Base-by-base conservation (phyloP, 2,888 invertebrate species). In the Theristus sp. region DNA sequence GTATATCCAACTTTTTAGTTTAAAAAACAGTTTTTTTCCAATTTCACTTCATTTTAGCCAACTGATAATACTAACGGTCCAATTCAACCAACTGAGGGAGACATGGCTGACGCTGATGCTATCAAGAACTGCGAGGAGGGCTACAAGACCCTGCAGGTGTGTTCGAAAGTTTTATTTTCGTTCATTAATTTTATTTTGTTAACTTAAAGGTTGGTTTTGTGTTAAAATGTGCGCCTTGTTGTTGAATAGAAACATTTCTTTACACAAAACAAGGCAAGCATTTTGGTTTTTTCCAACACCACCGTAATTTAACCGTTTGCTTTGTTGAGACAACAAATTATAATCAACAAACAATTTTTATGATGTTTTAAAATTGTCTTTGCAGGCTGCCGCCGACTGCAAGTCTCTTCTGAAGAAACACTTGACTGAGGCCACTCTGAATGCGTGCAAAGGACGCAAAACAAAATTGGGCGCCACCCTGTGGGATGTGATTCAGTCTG, bases 331-430 rank as follows among this genome's bases (percentile, higher is more conserved):
- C n/a, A n/a, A n/a, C n/a, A n/a, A n/a, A n/a, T n/a, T n/a, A n/a
- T n/a, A n/a, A n/a, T n/a, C n/a, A n/a, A n/a, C n/a, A n/a, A n/a
- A n/a, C n/a, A n/a, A n/a, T n/a, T 38, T 38, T 13, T 13, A 17
- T 38, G 6, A 13, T 38, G 10, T 17, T 38, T 17, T 38, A 13
- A 38, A 38, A 38, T 38, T 6, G 10, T 13, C 17, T 20, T 67
- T 66, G 17, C 64, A 71, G 70, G 67, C 62, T 30, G 68, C 71
- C 61, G 59, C 64, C 56, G 87, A 90, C 79, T 91, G 90, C 77
- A 89, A 91, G 80, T 93, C 91, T 64, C 82, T 96, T 78, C 81
- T 94, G 81, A 94, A 93, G 83, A 93, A 93, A 79, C 86, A 87
- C 81, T 83, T 91, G 71, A 86, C 88, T 76, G 84, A 84, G 80